Conservation (phyloP, 1,140 invertebrate species). For the Drosophila sulfurigaster region DNA sequence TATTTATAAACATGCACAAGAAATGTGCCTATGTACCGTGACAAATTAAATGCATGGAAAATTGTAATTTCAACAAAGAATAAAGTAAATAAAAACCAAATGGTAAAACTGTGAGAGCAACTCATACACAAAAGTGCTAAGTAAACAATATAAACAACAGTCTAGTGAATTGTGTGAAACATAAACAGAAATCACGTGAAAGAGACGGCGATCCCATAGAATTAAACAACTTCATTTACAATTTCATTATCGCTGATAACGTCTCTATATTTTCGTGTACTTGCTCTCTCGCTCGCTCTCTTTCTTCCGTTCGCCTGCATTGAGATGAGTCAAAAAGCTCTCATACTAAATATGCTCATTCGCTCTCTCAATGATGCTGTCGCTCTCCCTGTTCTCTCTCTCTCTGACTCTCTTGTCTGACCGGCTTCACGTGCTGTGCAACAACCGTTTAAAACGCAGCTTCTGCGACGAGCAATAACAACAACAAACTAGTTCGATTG, state of each 20-base stretch:
- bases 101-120: slow-evolving; percentile 13
- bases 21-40: slow-evolving; percentile 14
- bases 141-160: not conserved
- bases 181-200: slow-evolving; percentile 31
- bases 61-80: slow-evolving; percentile 31
- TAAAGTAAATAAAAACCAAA: not conserved
- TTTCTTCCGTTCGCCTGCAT: not conserved
- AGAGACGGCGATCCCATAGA: slow-evolving; percentile 7
- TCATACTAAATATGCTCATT: not conserved
- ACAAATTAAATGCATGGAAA: slow-evolving; percentile 32
- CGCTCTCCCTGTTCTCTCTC: not conserved
- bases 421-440: slow-evolving; percentile 51
- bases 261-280: not conserved
- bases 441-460: slow-evolving; percentile 31
- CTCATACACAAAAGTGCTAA: slow-evolving; percentile 7
- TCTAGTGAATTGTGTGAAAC: slow-evolving; percentile 18
- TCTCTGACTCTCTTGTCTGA: slow-evolving; percentile 8
- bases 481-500: slow-evolving; percentile 44
- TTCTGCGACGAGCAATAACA: slow-evolving; percentile 28
- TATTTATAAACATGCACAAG: slow-evolving; percentile 5
- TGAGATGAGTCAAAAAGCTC: not conserved
- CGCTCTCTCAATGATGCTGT: not conserved
- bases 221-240: slow-evolving; percentile 26
- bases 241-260: slow-evolving; percentile 41
- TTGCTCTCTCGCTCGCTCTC: not conserved